Conservation (phyloP, 2,888 invertebrate species). For the Drosophila cyrtoloma region DNA sequence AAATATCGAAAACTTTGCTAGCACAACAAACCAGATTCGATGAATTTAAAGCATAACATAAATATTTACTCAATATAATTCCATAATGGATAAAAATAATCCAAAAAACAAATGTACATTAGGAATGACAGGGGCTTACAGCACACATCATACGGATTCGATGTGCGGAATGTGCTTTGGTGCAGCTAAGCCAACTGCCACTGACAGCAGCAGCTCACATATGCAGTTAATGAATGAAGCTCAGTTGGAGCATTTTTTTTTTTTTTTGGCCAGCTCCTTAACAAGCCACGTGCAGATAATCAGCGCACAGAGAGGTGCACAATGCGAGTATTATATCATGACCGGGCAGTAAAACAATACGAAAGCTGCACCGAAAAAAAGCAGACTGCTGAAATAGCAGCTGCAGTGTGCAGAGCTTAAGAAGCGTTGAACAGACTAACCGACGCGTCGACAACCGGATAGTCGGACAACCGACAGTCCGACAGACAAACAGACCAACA, state of each 20-base stretch:
- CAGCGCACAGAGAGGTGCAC: constrained; percentile 61
- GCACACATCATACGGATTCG: constrained; percentile 1
- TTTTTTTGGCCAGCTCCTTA: constrained; percentile 12
- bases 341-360: constrained; percentile 59
- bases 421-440: constrained; percentile 59
- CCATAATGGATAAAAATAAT: constrained; percentile 30
- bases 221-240: constrained; percentile 48
- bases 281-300: constrained; percentile 70
- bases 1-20: constrained; percentile 60
- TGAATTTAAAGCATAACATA: constrained; percentile 60
- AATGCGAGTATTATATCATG: constrained; percentile 28
- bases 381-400: constrained; percentile 49
- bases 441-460: constrained; percentile 37
- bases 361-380: constrained; percentile 46
- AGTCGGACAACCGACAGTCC: constrained; percentile 17
- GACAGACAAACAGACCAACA: constrained; percentile 15
- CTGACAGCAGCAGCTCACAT: constrained; percentile 12
- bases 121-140: constrained; percentile 14
- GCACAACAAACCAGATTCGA: constrained; percentile 15
- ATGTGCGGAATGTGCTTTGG: constrained; percentile 17
- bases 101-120: constrained; percentile 5
- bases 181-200: constrained; percentile 30
- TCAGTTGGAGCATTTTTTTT: constrained; percentile 22
- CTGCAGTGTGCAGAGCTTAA: constrained; percentile 73
- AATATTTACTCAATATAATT: constrained; percentile 64